phyloP scores from a whole-genome alignment of 1,140 invertebrate genomes.

The Microplitis demolitor region DNA sequence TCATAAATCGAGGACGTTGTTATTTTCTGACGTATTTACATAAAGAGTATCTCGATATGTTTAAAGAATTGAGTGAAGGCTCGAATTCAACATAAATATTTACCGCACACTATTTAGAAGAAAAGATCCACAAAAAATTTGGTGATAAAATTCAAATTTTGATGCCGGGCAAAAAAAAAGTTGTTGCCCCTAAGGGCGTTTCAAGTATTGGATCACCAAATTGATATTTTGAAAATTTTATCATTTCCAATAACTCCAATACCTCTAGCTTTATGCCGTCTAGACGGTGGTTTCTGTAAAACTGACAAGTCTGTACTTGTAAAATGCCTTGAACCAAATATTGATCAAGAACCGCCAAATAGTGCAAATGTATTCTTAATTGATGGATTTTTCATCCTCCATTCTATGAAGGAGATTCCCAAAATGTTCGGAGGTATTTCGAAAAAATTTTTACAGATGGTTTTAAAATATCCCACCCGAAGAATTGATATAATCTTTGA shows the following conservation, averaged over 20 bases:
- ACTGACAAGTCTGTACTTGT: slow-evolving; percentile 21
- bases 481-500: background rate
- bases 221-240: too few relatives aligned
- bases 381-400: slow-evolving; percentile 32
- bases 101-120: background rate
- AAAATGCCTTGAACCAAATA: slow-evolving; percentile 17
- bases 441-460: background rate
- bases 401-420: slow-evolving; percentile 1
- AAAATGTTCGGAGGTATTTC: slow-evolving; percentile 8
- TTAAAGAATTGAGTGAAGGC: background rate
- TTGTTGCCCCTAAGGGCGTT: slow-evolving; percentile 23
- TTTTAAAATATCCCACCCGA: background rate
- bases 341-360: slow-evolving; percentile 25
- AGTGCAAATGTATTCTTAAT: slow-evolving; percentile 27
- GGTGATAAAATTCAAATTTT: background rate
- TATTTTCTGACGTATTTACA: background rate
- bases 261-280: background rate
- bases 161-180: background rate
- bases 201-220: background rate
- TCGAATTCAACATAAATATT: background rate
- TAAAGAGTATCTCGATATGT: background rate
- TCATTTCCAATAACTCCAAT: too few relatives aligned
- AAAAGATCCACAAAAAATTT: background rate
- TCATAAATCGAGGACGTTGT: background rate
- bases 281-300: slow-evolving; percentile 22